phyloP scores from a whole-genome alignment of 2,888 invertebrate genomes.

The Polylopha cassiicola region DNA sequence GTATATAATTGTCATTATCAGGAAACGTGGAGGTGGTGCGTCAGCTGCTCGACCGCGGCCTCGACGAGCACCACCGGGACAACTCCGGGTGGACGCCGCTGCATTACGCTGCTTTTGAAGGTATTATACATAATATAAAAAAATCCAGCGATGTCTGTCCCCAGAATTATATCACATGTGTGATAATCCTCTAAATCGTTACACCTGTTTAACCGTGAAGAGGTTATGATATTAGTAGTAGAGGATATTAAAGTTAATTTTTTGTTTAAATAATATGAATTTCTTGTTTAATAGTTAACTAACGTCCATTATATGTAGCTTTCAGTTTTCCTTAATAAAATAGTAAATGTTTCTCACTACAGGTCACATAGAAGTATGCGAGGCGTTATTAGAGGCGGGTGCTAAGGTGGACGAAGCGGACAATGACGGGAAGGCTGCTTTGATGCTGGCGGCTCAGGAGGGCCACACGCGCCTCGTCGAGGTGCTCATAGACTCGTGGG shows the following conservation, averaged over 20 bases:
- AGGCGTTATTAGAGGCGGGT: slow-evolving; percentile 89
- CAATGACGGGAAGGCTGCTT: slow-evolving; percentile 92
- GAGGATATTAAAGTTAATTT: too few relatives aligned
- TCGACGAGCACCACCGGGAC: slow-evolving; percentile 92
- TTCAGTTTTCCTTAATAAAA: too few relatives aligned
- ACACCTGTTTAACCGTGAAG: too few relatives aligned
- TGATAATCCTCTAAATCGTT: too few relatives aligned
- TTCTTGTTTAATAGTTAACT: too few relatives aligned
- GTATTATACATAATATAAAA: slow-evolving; percentile 37
- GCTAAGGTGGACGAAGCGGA: slow-evolving; percentile 93
- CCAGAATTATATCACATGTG: too few relatives aligned
- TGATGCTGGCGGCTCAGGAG: slow-evolving; percentile 93
- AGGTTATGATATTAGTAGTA: too few relatives aligned
- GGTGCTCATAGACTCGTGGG: slow-evolving; percentile 83
- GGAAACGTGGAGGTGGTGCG: slow-evolving; percentile 91
- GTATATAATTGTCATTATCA: slow-evolving; percentile 28
- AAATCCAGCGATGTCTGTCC: too few relatives aligned
- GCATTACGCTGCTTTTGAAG: slow-evolving; percentile 97
- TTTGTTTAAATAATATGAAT: too few relatives aligned
- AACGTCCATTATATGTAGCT: too few relatives aligned
- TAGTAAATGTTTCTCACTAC: slow-evolving; percentile 35
- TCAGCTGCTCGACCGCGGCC: slow-evolving; percentile 90
- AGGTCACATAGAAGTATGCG: slow-evolving; percentile 90
- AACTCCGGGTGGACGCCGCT: slow-evolving; percentile 98
- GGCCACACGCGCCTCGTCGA: slow-evolving; percentile 82